Base-by-base conservation (phyloP, 2,797 vertebrate genomes). In the Toxotes lorentzi region DNA sequence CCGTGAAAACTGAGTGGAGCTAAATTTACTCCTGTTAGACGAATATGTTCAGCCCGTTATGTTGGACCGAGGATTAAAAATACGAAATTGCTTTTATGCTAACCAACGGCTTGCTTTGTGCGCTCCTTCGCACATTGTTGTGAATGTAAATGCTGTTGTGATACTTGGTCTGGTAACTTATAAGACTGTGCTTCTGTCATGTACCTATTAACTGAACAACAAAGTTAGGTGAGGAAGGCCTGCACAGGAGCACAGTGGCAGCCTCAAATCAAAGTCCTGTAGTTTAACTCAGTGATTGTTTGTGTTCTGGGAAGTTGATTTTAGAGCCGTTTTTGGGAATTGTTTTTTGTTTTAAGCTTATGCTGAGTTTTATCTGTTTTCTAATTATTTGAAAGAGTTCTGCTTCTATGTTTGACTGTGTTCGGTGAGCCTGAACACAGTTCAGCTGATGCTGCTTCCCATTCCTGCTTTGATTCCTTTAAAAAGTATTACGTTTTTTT, bases 401-500 rank as follows among this genome's bases (percentile, higher is more conserved):
- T n/a, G 34, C 35, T 66, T 58, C 72, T n/a, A 7, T 30, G 1
- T 73, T 21, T 45, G 21, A 53, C 32, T 56, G 17, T 66, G 41
- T 32, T 70, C 13, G 51, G 57, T 43, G 24, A 57, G 35, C 8
- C 43, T 50, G 38, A 34, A 41, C 7, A 10, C 47, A 45, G 41
- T 38, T 60, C 4, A n/a, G 48, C 45, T 21, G 34, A 32, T 24
- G 50, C 40, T 78, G 51, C 24, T 74, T 34, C 53, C 8, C 50
- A 72, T 81, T 81, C 60, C 63, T 70, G 62, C 70, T 74, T 32
- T 10, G 6, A 23, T 77, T 43, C 66, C 30, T 57, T 48, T 47
- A 24, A 11, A 6, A 66, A 67, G 41, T 47, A 58, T 73, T 30
- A 2, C 5, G 17, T 23, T 35, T 51, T 43, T 14, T 13, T 2